phyloP scores from a whole-genome alignment of 2,888 invertebrate species.

The Mechanitis messenoides region DNA sequence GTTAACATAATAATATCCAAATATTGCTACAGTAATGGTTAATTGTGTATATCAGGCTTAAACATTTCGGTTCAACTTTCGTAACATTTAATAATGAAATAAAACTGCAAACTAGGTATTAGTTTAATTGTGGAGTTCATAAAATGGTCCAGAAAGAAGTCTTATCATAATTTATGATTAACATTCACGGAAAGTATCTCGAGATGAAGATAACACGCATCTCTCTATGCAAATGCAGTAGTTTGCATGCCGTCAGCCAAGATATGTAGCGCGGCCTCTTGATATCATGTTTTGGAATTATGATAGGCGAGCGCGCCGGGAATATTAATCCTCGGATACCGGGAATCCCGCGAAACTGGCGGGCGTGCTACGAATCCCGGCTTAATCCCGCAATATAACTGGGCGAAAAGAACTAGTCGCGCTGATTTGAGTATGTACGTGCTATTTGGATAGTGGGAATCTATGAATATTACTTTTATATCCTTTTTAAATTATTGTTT shows the following conservation, averaged over 20 bases:
- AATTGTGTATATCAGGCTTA: too few species aligned
- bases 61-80: too few species aligned
- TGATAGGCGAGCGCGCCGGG: conserved; percentile 48
- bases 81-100: too few species aligned
- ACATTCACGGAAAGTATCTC: conserved; percentile 22
- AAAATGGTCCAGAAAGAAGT: not conserved
- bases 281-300: conserved; percentile 57
- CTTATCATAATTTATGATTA: conserved; percentile 21
- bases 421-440: conserved; percentile 27
- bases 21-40: too few species aligned
- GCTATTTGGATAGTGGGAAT: conserved; percentile 19
- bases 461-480: conserved; percentile 10
- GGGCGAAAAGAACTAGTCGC: conserved; percentile 14
- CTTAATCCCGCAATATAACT: conserved; percentile 24
- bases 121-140: too few species aligned
- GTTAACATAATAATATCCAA: not conserved
- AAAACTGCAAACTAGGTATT: too few species aligned
- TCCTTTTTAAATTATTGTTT: not conserved
- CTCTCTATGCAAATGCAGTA: conserved; percentile 35
- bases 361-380: conserved; percentile 35
- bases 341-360: conserved; percentile 33
- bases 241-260: conserved; percentile 47
- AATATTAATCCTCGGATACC: conserved; percentile 49
- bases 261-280: conserved; percentile 54
- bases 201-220: conserved; percentile 22